phyloP scores from a whole-genome alignment of 2,797 vertebrate species.

The Lutjanus campechanus region DNA sequence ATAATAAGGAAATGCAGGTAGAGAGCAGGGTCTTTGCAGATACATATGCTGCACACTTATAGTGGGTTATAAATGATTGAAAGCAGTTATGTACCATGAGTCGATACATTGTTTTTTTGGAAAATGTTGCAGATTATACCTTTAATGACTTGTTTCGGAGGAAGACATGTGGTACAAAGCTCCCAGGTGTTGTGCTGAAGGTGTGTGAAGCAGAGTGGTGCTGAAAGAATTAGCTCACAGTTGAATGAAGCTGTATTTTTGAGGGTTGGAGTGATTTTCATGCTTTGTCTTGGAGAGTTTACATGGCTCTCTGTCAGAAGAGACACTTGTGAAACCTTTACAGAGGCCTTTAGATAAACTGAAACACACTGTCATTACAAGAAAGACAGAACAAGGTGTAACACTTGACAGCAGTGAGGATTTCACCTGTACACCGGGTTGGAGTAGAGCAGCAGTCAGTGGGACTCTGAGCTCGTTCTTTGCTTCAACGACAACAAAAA shows the following conservation, averaged over 20 bases:
- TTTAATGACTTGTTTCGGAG: background rate
- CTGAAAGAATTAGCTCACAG: no score
- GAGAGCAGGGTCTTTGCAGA: no score
- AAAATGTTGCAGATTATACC: no score
- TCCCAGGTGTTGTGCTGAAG: background rate
- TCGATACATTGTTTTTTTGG: no score
- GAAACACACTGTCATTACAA: background rate
- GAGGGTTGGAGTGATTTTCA: background rate
- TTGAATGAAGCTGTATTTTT: background rate
- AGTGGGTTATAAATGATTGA: no score
- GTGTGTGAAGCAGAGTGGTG: background rate
- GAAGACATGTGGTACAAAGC: no score
- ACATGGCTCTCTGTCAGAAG: background rate
- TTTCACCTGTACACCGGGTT: background rate
- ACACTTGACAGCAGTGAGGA: background rate
- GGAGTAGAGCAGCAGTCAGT: background rate
- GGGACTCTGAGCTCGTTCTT: background rate
- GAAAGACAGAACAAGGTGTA: no score
- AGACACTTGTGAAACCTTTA: background rate
- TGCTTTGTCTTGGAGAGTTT: background rate
- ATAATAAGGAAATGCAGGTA: no score
- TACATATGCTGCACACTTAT: no score
- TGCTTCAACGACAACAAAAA: background rate
- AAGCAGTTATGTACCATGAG: no score
- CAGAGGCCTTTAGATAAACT: background rate